Base-by-base conservation (phyloP, 2,888 invertebrate genomes). In the Caenorhabditis japonica region DNA sequence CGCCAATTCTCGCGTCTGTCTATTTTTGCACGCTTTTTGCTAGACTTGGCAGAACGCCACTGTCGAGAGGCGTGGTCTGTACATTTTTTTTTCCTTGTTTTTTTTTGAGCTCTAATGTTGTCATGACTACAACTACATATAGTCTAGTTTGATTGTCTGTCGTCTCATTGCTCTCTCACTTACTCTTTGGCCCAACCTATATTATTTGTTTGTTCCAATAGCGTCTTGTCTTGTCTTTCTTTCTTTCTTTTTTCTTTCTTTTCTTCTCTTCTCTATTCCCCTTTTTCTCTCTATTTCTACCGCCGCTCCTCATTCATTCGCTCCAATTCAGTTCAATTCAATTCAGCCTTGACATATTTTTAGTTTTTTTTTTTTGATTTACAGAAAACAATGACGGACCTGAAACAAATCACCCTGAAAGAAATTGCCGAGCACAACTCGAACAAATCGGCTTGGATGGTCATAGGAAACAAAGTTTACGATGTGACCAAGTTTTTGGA, bases 401-500 rank as follows among this genome's bases (percentile, higher is more conserved):
- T 70, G 17, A 58, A 66, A 47, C 69, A 70, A 56, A 46, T 77
- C 25, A 74, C 79, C 4, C 74, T 76, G 17, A 43, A 71, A 43
- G 83, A 87, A 62, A 84, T 87, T n/a, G 73, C 80, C 21, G 76
- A 83, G 55, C 85, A 87, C 79, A 84, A 84, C 70, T 77, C 77
- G 39, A 83, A 80, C 73, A 80, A 80, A 53, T 78, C 80, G 7
- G 76, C 78, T 33, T 87, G 87, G 87, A 64, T 87, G 23, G 80
- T 86, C 27, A 84, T 86, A 55, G 83, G 83, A 59, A 86, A 86
- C 77, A 85, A 84, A 55, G 83, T 86, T 13, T 87, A 75, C 64
- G 87, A 87, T 59, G 84, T 87, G 27, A 85, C 85, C 56, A 87
- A 87, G 68, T 87, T 87, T 49, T 70, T 87, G 33, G 86, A 86